Evolutionary conservation across 2,113 vertebrate species (phyloP), one percentile per base, ranked within the genome.

Genomic region (Leuciscus idus): DNA sequence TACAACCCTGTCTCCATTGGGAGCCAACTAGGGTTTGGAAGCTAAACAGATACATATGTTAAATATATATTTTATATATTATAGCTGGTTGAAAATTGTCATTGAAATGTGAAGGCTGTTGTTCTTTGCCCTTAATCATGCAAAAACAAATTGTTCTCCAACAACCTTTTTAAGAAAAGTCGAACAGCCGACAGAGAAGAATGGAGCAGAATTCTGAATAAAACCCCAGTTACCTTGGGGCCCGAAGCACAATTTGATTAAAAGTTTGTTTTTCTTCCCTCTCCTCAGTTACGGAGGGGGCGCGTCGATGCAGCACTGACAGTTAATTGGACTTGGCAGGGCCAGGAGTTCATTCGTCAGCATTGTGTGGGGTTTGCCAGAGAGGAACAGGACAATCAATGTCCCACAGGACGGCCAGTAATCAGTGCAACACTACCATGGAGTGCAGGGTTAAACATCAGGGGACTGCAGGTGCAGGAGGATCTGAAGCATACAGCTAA

Each of bases 301-400:
- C 91, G 92, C 91, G 94, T 96, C 96, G 93, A 97, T 97, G 96
- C 94, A 95, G 95, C 95, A 95, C 95, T 94, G 94, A 92, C 92
- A 94, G 92, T 94, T 97, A 98, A 98, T 96, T 97, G 97, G 96
- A 97, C 97, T 95, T 97, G 97, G 97, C 97, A 97, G 95, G 94
- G 94, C 95, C 96, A 95, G 94, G 92, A 96, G 96, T 97, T 98
- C 96, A 98, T 98, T 97, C 94, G 90, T 97, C 96, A 97, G 96
- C 96, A 96, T 96, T 98, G 96, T 96, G 93, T 94, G 95, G 94
- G 95, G 95, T 95, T 97, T 95, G 94, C 92, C 96, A 96, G 94
- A 94, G 95, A 97, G 93, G 95, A 95, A 96, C 94, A 92, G 90
- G 95, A 95, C 94, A 95, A 96, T 95, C 95, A 90, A 95, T 93